Conservation (phyloP, 2,113 vertebrate species). For the Erythrocercus mccallii region DNA sequence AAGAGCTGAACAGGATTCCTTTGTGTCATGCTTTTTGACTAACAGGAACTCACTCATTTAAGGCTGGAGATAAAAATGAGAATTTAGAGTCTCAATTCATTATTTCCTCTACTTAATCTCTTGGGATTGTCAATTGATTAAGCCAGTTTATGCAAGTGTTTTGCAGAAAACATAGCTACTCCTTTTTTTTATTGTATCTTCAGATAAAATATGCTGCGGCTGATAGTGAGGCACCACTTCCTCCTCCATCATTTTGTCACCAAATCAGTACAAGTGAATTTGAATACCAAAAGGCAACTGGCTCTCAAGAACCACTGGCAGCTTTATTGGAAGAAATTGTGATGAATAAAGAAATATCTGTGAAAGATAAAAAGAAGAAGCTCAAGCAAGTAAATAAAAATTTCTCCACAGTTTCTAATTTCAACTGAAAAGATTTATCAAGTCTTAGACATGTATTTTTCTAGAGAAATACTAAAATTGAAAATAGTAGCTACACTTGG, state of each 20-base stretch:
- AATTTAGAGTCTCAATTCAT: not conserved
- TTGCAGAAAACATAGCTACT: not conserved
- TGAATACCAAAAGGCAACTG: slow-evolving; percentile 72
- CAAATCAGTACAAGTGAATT: slow-evolving; percentile 79
- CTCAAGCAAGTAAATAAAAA: slow-evolving; percentile 79
- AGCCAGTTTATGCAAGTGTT: not conserved
- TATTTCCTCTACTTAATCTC: not conserved
- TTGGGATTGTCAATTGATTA: not conserved
- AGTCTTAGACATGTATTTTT: not conserved
- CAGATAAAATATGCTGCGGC: slow-evolving; percentile 84
- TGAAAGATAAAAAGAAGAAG: slow-evolving; percentile 85
- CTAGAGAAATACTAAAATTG: not conserved
- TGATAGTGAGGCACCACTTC: slow-evolving; percentile 70
- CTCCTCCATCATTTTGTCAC: slow-evolving; percentile 69
- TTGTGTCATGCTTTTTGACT: not conserved
- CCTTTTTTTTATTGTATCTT: not conserved
- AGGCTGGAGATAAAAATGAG: not conserved
- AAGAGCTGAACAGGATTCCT: not conserved
- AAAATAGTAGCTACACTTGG: not conserved
- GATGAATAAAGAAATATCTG: slow-evolving; percentile 74
- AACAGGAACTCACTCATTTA: not conserved
- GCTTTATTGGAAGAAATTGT: slow-evolving; percentile 80
- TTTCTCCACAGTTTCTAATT: not conserved
- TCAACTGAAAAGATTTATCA: not conserved
- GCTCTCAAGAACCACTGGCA: slow-evolving; percentile 75